Conservation (phyloP, 1,140 invertebrate species). For the Listronotus oregonensis region DNA sequence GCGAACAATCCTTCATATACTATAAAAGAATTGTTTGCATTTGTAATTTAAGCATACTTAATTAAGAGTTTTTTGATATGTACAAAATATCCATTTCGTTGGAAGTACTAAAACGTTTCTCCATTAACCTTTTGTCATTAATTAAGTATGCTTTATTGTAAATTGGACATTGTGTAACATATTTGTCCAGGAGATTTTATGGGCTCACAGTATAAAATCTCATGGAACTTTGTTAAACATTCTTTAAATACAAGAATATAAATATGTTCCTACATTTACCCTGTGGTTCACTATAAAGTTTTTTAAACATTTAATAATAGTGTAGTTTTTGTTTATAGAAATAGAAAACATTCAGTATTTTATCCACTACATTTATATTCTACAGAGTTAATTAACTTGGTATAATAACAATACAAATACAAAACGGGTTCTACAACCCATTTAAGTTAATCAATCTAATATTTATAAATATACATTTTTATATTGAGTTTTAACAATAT, state of each 20-base stretch:
- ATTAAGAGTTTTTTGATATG: conserved; percentile 20
- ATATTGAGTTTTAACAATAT: no score
- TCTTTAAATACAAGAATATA: conserved; percentile 7
- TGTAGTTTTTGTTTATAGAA: no score
- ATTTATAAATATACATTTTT: no score
- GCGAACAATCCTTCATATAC: conserved; percentile 13
- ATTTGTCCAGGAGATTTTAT: conserved; percentile 41
- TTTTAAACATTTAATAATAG: background rate
- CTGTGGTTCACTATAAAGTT: conserved; percentile 22
- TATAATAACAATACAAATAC: no score
- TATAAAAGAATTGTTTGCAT: conserved; percentile 8
- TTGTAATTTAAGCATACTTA: conserved; percentile 22
- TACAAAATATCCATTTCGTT: background rate
- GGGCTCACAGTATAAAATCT: conserved; percentile 47
- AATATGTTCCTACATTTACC: conserved; percentile 19
- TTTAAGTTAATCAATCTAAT: no score
- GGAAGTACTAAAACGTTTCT: background rate
- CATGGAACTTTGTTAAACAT: conserved; percentile 19
- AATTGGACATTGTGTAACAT: conserved; percentile 21
- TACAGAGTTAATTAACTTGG: no score
- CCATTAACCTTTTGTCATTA: conserved; percentile 19
- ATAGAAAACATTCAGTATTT: background rate
- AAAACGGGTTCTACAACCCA: no score
- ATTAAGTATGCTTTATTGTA: conserved; percentile 25
- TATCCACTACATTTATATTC: background rate